phyloP scores from a whole-genome alignment of 2,797 vertebrate species.

The Artibeus lituratus region DNA sequence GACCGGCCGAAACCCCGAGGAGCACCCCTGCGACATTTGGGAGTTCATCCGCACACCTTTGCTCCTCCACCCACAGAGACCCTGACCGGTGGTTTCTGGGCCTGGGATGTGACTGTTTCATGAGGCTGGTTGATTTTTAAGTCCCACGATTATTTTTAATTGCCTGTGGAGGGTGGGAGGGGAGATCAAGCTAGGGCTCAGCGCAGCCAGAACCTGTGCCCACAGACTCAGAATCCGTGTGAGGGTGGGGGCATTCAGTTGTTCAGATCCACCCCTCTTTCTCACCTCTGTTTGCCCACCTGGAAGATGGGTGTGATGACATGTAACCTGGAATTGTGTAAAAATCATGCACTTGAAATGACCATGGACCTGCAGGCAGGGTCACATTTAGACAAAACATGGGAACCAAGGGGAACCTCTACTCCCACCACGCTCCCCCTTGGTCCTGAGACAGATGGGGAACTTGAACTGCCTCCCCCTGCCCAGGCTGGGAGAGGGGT shows the following conservation, averaged over 20 bases:
- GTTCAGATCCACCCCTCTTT: too few species aligned
- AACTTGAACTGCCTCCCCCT: rapidly evolving
- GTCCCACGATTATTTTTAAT: slow-evolving; percentile 62
- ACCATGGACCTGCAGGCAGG: not conserved
- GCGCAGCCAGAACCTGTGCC: not conserved
- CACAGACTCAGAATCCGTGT: not conserved
- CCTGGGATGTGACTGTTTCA: not conserved
- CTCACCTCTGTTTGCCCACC: not conserved
- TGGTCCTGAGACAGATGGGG: not conserved
- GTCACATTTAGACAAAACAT: not conserved
- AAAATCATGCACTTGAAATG: not conserved
- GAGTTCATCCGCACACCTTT: too few species aligned
- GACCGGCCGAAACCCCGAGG: rapidly evolving
- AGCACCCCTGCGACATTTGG: too few species aligned
- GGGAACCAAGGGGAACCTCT: not conserved
- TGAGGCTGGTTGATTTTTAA: slow-evolving; percentile 50
- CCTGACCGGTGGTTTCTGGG: not conserved
- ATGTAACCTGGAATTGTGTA: not conserved
- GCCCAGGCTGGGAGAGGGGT: not conserved
- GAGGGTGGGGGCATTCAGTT: rapidly evolving
- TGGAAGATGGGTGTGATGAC: not conserved
- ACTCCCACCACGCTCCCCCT: rapidly evolving
- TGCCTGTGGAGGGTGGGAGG: not conserved
- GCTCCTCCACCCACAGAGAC: not conserved
- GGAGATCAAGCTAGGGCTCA: not conserved